A percentile compares a stretch with the other conserved stretches of the same genome.
Conservation (phyloP, 2,888 invertebrate species). For the Cylloceria caligata region DNA sequence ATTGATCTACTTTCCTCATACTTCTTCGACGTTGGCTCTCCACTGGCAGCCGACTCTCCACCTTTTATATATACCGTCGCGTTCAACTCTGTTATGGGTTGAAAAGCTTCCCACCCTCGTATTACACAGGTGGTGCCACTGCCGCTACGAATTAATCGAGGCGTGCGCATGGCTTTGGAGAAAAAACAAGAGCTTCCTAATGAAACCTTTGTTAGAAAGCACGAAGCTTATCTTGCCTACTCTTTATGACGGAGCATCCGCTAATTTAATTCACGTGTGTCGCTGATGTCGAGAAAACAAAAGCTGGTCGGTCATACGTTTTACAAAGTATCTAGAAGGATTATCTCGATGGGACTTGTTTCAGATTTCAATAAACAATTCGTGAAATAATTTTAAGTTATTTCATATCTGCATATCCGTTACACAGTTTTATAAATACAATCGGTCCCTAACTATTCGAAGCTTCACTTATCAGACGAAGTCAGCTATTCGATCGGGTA, state of each 20-base stretch:
- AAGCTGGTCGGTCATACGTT: not conserved
- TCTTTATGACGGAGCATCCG: not conserved
- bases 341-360: not conserved
- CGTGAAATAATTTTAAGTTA: not conserved
- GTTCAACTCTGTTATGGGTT: slow-evolving; percentile 3
- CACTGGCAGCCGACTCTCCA: not conserved
- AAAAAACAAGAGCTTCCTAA: slow-evolving; percentile 13
- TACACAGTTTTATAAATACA: too few relatives aligned
- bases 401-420: too few relatives aligned
- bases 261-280: slow-evolving; percentile 22
- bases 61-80: not conserved
- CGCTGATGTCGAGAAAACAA: slow-evolving; percentile 1
- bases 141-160: slow-evolving; percentile 41
- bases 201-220: slow-evolving; percentile 8
- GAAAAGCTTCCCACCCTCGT: not conserved
- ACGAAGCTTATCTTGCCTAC: slow-evolving; percentile 12
- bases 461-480: too few relatives aligned
- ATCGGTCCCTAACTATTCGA: too few relatives aligned
- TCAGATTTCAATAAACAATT: not conserved
- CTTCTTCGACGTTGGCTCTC: not conserved
- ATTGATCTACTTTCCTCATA: slow-evolving; percentile 36
- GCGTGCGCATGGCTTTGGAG: not conserved
- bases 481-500: too few relatives aligned
- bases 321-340: not conserved
- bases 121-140: not conserved